phyloP scores from a whole-genome alignment of 1,140 invertebrate species.

The Aplysia californica region DNA sequence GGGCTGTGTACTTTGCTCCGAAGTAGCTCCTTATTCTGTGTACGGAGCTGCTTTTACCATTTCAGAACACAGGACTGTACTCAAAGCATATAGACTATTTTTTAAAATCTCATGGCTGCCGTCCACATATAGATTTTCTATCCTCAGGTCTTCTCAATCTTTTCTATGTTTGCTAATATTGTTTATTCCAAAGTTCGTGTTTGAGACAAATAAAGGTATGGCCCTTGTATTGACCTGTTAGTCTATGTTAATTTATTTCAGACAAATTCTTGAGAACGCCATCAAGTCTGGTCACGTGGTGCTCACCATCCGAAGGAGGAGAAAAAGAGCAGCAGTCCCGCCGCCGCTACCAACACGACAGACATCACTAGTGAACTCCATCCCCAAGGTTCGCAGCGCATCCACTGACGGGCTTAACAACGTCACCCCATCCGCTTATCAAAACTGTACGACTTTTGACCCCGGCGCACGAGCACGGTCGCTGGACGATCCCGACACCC shows the following conservation, averaged over 20 bases:
- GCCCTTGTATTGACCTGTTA: background rate
- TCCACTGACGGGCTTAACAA: slow-evolving; percentile 9
- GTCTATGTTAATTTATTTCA: slow-evolving; percentile 21
- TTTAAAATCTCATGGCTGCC: too few relatives aligned
- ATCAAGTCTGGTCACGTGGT: slow-evolving; percentile 44
- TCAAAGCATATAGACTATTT: too few relatives aligned
- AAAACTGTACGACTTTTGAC: background rate
- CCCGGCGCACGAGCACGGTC: background rate
- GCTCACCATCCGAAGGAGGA: slow-evolving; percentile 47
- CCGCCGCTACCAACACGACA: slow-evolving; percentile 37
- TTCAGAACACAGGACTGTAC: too few relatives aligned
- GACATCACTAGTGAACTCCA: background rate
- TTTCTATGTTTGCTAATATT: too few relatives aligned
- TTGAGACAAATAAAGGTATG: too few relatives aligned
- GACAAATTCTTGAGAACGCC: slow-evolving; percentile 44
- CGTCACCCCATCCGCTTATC: background rate
- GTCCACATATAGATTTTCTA: too few relatives aligned
- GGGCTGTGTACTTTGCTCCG: too few relatives aligned
- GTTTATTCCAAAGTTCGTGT: too few relatives aligned
- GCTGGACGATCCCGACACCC: background rate
- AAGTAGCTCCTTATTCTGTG: too few relatives aligned
- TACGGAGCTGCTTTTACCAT: too few relatives aligned
- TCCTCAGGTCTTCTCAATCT: background rate
- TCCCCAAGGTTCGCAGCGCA: background rate
- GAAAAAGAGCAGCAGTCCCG: slow-evolving; percentile 42